Evolutionary conservation across 2,113 vertebrate species (phyloP).

Genomic region (Fulmarus glacialis): DNA sequence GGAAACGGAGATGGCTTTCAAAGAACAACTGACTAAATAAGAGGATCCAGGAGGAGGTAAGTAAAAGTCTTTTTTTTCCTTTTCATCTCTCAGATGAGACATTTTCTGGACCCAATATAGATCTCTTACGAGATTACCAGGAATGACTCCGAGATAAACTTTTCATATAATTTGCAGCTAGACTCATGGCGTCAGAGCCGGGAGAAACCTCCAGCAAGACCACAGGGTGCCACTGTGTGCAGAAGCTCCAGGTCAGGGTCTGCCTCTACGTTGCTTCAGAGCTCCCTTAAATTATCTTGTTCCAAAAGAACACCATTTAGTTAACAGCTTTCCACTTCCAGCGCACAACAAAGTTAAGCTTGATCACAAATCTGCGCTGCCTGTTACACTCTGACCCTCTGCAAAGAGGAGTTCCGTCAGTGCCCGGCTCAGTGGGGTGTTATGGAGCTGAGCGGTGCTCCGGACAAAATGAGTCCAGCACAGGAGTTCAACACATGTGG

Average conservation of each 20-base stretch:
- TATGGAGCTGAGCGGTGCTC: not conserved
- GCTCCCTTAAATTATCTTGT: not conserved
- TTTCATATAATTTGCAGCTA: not conserved
- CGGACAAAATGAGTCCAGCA: not conserved
- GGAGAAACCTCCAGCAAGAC: not conserved
- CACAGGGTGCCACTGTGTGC: not conserved
- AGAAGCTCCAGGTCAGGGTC: not conserved
- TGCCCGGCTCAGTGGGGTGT: accelerated
- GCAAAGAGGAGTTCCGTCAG: not conserved
- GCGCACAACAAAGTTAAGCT: not conserved
- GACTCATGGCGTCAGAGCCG: not conserved
- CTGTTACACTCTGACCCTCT: accelerated
- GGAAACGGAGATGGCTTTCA: not conserved
- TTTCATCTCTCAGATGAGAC: not conserved
- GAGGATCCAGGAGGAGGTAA: not conserved
- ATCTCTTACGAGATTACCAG: not conserved
- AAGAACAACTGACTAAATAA: not conserved
- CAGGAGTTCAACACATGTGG: not conserved
- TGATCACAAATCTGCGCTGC: not conserved
- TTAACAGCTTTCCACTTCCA: not conserved
- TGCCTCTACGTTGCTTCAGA: not conserved
- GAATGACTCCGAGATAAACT: not conserved
- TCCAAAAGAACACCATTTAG: not conserved
- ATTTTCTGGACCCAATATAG: not conserved
- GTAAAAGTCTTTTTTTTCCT: not conserved